phyloP scores from a whole-genome alignment of 2,797 vertebrate species.

The Acrossocheilus wenchowensis region DNA sequence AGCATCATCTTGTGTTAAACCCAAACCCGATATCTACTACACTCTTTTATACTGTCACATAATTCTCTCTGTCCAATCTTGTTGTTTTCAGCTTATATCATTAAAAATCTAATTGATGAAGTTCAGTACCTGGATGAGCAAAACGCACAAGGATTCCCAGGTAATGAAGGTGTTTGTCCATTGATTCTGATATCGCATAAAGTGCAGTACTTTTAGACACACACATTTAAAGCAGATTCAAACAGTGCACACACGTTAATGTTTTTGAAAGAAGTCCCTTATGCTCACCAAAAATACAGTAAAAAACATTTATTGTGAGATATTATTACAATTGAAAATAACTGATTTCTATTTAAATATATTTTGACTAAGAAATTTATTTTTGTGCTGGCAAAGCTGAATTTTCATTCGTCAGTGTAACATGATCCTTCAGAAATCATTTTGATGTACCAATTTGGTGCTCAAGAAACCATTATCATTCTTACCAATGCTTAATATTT shows the following conservation, averaged over 20 bases:
- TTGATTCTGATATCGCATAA: not conserved
- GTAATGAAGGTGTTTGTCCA: slow-evolving; percentile 6
- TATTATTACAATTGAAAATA: not conserved
- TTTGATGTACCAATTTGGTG: not conserved
- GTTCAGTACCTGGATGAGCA: slow-evolving; percentile 14
- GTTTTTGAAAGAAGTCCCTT: not conserved
- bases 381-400: not conserved
- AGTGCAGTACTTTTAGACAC: not conserved
- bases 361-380: not conserved
- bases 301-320: not conserved
- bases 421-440: not conserved
- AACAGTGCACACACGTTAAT: not conserved
- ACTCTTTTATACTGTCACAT: not conserved
- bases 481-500: not conserved
- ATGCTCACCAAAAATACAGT: not conserved
- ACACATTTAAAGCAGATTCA: not conserved
- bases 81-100: not conserved
- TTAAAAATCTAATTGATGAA: slow-evolving; percentile 16
- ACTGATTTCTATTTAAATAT: not conserved
- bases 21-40: not conserved
- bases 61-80: not conserved
- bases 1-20: not conserved
- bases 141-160: not conserved
- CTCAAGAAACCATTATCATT: not conserved
- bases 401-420: not conserved